These are phyloP conservation scores for Perithous albicinctus DNA, from an alignment of 2,888 invertebrate genomes.

Conservation along the genomic window DNA sequence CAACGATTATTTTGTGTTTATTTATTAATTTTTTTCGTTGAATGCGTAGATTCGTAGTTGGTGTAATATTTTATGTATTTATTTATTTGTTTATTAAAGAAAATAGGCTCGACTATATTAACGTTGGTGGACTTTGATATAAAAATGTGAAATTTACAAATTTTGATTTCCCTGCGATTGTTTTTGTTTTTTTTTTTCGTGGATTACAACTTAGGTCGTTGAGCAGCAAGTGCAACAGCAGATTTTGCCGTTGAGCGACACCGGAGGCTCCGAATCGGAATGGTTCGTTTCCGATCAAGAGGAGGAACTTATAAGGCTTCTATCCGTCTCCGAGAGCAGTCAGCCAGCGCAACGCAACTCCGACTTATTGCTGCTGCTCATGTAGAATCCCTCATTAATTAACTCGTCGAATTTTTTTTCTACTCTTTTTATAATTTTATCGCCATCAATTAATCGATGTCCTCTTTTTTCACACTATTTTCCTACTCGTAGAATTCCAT, in stretches of 20 bases:
- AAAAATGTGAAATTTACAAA: conserved; percentile 78
- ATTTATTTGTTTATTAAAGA: conserved; percentile 38
- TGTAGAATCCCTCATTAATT: conserved; percentile 72
- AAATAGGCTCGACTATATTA: conserved; percentile 10
- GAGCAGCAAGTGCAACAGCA: conserved; percentile 81
- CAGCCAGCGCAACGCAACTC: conserved; percentile 80
- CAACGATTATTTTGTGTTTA: conserved; percentile 54
- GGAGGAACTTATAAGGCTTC: conserved; percentile 90
- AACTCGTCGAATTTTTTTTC: background rate
- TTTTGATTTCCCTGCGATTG: conserved; percentile 76
- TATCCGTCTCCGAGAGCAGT: conserved; percentile 86
- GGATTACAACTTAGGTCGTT: conserved; percentile 77
- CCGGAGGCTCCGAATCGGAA: conserved; percentile 89
- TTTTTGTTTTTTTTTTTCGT: conserved; percentile 43
- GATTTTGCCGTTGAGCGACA: conserved; percentile 79
- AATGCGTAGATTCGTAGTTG: conserved; percentile 66
- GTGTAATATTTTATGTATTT: conserved; percentile 25
- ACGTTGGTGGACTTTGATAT: conserved; percentile 80
- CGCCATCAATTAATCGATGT: conserved; percentile 4
- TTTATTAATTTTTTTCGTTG: conserved; percentile 47
- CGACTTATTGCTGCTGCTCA: conserved; percentile 79
- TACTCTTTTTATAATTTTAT: conserved; percentile 9
- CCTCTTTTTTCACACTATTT: conserved; percentile 25
- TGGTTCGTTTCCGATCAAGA: conserved; percentile 92
- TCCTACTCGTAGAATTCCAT: background rate